A percentile compares a stretch with the other conserved stretches of the same genome.
These are phyloP conservation scores for Mirza zaza DNA, from an alignment of 2,113 vertebrate genomes.

Conservation along the genomic window DNA sequence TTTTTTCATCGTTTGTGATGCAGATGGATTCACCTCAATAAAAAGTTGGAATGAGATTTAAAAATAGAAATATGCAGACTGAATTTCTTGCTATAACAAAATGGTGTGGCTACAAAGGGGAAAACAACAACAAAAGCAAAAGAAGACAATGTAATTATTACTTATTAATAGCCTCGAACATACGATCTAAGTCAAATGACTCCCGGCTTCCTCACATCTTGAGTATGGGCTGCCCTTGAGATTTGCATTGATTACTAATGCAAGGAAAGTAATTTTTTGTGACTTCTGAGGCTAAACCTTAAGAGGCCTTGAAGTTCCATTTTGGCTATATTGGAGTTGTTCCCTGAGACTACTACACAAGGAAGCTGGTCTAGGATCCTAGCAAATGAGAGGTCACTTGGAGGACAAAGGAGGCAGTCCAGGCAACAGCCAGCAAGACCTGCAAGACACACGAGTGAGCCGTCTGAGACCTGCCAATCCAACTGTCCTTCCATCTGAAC, in stretches of 20 bases:
- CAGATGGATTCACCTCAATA: neutral
- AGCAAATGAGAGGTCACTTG: neutral
- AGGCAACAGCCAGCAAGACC: neutral
- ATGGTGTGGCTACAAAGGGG: neutral
- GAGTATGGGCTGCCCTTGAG: neutral
- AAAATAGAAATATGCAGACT: neutral
- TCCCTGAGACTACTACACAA: neutral
- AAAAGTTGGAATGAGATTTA: slow-evolving; percentile 3
- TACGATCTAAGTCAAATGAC: neutral
- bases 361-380: neutral
- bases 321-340: neutral
- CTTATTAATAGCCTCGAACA: neutral
- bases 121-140: neutral
- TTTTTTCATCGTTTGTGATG: neutral
- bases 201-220: neutral
- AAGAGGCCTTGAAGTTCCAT: neutral
- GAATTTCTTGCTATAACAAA: neutral
- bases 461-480: neutral
- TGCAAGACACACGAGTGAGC: too few species aligned
- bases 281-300: neutral
- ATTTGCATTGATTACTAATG: neutral
- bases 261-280: too few species aligned
- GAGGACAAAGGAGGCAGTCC: neutral
- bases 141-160: neutral
- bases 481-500: neutral